Conservation (phyloP, 1,140 invertebrate genomes). For the Aphaenogaster floridana region DNA sequence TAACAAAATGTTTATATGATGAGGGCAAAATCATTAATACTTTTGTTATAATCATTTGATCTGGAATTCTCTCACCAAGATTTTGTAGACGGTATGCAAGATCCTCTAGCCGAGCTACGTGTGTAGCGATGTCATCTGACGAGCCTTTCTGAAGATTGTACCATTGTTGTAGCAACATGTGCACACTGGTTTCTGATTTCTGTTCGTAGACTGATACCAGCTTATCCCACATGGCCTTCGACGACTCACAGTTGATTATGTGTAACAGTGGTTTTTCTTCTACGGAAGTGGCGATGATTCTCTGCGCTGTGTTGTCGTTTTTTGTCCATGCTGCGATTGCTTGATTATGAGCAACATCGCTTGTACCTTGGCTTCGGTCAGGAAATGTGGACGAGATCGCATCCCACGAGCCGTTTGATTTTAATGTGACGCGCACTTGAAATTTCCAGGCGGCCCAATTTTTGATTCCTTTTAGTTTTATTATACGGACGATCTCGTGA, state of each 20-base stretch:
- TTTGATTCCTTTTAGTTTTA: background rate
- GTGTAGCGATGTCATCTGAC: slow-evolving; percentile 67
- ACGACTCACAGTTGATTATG: background rate
- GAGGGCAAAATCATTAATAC: slow-evolving; percentile 75
- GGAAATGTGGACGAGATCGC: background rate
- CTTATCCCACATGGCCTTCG: background rate
- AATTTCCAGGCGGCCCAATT: background rate
- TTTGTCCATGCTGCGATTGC: background rate
- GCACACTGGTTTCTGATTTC: slow-evolving; percentile 73
- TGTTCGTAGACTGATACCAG: slow-evolving; percentile 65
- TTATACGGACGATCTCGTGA: background rate
- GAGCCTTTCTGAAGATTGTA: slow-evolving; percentile 70
- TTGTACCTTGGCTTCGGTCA: background rate
- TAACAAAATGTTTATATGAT: slow-evolving; percentile 77
- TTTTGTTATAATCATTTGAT: slow-evolving; percentile 77
- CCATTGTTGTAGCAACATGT: slow-evolving; percentile 77
- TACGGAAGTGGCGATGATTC: background rate
- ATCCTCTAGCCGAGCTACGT: slow-evolving; percentile 78
- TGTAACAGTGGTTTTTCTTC: background rate
- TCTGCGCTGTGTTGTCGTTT: background rate
- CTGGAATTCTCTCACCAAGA: slow-evolving; percentile 70
- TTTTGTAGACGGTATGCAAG: slow-evolving; percentile 68
- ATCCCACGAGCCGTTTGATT: background rate
- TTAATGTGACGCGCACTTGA: background rate
- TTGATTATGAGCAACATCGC: background rate